Percentiles rank a stretch among this genome's conserved stretches.
phyloP scores from a whole-genome alignment of 2,113 vertebrate genomes.

The Pungitius pungitius region DNA sequence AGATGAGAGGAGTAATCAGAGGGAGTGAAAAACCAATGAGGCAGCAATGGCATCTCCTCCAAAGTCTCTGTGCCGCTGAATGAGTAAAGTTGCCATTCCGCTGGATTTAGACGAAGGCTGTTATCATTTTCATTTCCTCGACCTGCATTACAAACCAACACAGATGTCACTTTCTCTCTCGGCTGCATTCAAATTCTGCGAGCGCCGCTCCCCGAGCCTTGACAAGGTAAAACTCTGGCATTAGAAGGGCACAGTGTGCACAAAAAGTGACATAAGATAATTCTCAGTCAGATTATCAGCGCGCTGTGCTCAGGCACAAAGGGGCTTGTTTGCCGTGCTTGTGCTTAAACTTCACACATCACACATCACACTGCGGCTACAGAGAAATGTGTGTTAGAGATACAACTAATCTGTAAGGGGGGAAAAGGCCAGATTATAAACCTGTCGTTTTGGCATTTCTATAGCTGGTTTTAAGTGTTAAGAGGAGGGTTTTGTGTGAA shows the following conservation, averaged over 20 bases:
- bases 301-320: conserved; percentile 48
- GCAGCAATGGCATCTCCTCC: conserved; percentile 81
- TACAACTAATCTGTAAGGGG: conserved; percentile 5
- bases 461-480: conserved; percentile 18
- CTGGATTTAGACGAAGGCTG: conserved; percentile 69
- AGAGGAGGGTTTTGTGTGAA: conserved; percentile 9
- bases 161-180: conserved; percentile 63
- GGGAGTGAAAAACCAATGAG: conserved; percentile 80
- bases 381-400: conserved; percentile 18
- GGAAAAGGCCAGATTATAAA: conserved; percentile 8
- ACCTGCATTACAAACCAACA: conserved; percentile 56
- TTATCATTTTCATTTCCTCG: conserved; percentile 69
- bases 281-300: conserved; percentile 60
- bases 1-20: conserved; percentile 86
- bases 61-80: conserved; percentile 73
- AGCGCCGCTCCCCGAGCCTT: conserved; percentile 37
- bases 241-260: conserved; percentile 50
- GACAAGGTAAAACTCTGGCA: conserved; percentile 57
- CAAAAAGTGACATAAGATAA: conserved; percentile 60
- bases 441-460: conserved; percentile 20
- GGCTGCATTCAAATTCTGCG: conserved; percentile 41
- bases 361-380: conserved; percentile 28
- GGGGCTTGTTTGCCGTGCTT: conserved; percentile 39
- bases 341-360: conserved; percentile 39
- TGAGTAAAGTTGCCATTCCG: conserved; percentile 75